Evolutionary conservation across 2,113 vertebrate species (phyloP).

Genomic region (Solenodon paradoxus): DNA sequence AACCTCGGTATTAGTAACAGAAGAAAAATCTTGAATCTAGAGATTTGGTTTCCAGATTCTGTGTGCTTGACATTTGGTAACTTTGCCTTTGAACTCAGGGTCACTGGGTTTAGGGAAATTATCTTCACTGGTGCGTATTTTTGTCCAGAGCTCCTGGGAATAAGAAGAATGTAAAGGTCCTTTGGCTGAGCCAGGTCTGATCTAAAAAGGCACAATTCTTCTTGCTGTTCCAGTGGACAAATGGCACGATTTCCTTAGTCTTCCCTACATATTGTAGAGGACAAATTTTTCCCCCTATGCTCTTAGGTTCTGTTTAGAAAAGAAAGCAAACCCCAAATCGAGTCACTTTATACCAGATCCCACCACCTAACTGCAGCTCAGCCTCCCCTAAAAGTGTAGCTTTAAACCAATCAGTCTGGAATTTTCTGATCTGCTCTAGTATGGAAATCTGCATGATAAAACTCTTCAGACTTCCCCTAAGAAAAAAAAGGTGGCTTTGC

Average conservation of each 20-base stretch:
- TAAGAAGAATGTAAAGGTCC: background rate
- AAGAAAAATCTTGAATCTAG: background rate
- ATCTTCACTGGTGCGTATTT: background rate
- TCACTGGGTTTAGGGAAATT: background rate
- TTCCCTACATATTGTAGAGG: background rate
- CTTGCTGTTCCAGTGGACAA: background rate
- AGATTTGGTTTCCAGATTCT: background rate
- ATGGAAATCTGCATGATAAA: no score
- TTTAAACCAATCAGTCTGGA: no score
- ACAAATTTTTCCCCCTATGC: background rate
- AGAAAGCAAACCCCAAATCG: no score
- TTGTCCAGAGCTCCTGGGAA: background rate
- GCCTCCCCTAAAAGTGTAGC: no score
- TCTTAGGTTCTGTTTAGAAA: background rate
- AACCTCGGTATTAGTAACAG: background rate
- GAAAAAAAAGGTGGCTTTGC: no score
- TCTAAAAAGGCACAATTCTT: background rate
- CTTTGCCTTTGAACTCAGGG: background rate
- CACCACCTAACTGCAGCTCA: no score
- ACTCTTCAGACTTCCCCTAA: no score
- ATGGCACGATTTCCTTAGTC: background rate
- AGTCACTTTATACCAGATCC: no score
- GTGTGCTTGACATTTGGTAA: background rate
- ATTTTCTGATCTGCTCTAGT: no score
- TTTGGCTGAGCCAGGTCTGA: background rate